A percentile compares a stretch with the other conserved stretches of the same genome.
Conservation (phyloP, 2,797 vertebrate species). For the Silurus aristotelis region DNA sequence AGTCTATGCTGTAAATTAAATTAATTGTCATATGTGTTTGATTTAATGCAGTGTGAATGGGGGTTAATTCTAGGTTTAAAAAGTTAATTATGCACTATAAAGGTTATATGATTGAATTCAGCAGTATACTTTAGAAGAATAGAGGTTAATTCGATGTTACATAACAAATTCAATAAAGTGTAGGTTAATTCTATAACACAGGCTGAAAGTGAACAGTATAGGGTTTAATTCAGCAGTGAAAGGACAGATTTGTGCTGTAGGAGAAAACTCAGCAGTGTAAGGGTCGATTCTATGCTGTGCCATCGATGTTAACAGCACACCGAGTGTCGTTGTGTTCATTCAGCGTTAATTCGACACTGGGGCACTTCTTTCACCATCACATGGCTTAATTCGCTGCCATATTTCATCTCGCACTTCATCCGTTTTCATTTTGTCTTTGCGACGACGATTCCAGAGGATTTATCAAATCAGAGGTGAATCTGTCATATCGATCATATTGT, state of each 20-base stretch:
- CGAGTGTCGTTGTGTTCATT: background rate
- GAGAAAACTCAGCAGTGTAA: no score
- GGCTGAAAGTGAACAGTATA: background rate
- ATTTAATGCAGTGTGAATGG: background rate
- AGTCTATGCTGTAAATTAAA: background rate
- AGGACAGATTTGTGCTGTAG: background rate
- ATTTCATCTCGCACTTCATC: constrained; percentile 19
- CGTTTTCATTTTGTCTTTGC: constrained; percentile 37
- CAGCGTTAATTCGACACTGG: background rate
- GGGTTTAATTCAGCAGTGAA: background rate
- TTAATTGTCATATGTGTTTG: background rate
- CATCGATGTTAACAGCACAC: background rate
- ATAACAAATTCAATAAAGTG: no score
- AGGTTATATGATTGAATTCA: background rate
- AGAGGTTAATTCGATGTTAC: no score
- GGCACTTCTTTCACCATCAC: background rate
- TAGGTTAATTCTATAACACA: no score
- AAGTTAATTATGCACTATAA: background rate
- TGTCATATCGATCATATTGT: constrained; percentile 53
- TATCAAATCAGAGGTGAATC: constrained; percentile 56
- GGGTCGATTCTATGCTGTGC: background rate
- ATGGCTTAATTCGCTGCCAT: background rate
- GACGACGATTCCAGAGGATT: constrained; percentile 50
- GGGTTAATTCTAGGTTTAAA: background rate
- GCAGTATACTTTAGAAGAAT: no score